Conservation (phyloP, 2,113 vertebrate species). For the Verasper variegatus region DNA sequence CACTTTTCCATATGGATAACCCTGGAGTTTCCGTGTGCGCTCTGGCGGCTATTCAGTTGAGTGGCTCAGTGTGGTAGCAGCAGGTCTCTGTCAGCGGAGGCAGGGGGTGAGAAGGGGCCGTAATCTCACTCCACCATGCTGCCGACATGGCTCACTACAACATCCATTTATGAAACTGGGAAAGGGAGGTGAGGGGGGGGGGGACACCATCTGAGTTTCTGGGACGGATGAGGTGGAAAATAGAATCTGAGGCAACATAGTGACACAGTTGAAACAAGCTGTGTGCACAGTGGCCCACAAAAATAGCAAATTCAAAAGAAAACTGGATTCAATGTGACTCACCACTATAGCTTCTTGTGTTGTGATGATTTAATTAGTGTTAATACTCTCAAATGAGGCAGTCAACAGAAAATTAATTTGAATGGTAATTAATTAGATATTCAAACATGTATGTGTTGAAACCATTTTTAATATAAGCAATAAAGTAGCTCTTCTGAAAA, state of each 20-base stretch:
- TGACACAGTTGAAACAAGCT: constrained; percentile 31
- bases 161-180: constrained; percentile 51
- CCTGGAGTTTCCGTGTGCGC: not conserved
- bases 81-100: constrained; percentile 32
- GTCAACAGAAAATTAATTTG: too few relatives aligned
- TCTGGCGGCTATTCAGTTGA: constrained; percentile 28
- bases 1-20: constrained; percentile 23
- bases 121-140: constrained; percentile 39
- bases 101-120: constrained; percentile 28
- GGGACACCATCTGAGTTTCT: constrained; percentile 21
- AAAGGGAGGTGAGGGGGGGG: constrained; percentile 8
- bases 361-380: too few relatives aligned
- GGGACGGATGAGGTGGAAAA: constrained; percentile 58
- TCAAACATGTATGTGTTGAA: too few relatives aligned
- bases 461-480: too few relatives aligned
- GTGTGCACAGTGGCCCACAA: not conserved
- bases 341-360: too few relatives aligned
- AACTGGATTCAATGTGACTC: too few relatives aligned
- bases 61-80: constrained; percentile 39
- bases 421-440: too few relatives aligned
- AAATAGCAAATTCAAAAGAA: constrained; percentile 1
- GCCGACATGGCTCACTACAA: constrained; percentile 44
- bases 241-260: constrained; percentile 47
- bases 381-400: not conserved
- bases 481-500: too few relatives aligned